Evolutionary conservation across 2,797 vertebrate genomes (phyloP).

Genomic region (Ambastaia sidthimunki): DNA sequence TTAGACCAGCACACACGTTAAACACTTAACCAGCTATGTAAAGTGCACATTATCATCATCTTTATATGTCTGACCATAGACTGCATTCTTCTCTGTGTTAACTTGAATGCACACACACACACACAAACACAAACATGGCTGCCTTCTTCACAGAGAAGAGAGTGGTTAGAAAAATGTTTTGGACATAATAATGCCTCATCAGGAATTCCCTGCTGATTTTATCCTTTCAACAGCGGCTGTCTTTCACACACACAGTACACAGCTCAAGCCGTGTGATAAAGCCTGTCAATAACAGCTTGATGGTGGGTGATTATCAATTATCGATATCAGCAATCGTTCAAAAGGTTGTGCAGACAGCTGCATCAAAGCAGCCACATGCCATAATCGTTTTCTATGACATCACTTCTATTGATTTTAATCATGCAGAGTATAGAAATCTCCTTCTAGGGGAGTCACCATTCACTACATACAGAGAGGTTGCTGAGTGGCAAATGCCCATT

Average conservation of each 20-base stretch:
- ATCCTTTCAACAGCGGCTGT: conserved; percentile 48
- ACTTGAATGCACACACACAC: neutral
- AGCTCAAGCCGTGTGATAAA: conserved; percentile 21
- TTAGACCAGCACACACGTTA: neutral
- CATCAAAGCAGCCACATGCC: conserved; percentile 34
- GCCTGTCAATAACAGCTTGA: conserved; percentile 34
- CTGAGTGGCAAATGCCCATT: conserved; percentile 34
- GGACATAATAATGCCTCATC: conserved; percentile 39
- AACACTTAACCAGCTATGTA: neutral
- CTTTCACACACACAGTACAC: conserved; percentile 36
- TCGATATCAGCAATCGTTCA: conserved; percentile 70
- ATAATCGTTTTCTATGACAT: conserved; percentile 49
- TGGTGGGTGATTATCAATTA: conserved; percentile 72
- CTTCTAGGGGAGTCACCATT: conserved; percentile 18
- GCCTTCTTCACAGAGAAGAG: neutral
- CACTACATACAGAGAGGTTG: neutral
- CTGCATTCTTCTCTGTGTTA: neutral
- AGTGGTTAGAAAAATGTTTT: conserved; percentile 42
- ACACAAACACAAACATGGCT: neutral
- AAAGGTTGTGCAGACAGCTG: neutral
- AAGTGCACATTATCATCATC: neutral
- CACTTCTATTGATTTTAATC: conserved; percentile 53
- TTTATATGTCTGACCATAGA: neutral
- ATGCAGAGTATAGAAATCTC: neutral
- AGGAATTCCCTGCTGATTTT: conserved; percentile 44